Percentiles rank a stretch among this genome's conserved stretches.
Conservation (phyloP, 1,140 invertebrate genomes). For the Pseudachorutes palmiensis region DNA sequence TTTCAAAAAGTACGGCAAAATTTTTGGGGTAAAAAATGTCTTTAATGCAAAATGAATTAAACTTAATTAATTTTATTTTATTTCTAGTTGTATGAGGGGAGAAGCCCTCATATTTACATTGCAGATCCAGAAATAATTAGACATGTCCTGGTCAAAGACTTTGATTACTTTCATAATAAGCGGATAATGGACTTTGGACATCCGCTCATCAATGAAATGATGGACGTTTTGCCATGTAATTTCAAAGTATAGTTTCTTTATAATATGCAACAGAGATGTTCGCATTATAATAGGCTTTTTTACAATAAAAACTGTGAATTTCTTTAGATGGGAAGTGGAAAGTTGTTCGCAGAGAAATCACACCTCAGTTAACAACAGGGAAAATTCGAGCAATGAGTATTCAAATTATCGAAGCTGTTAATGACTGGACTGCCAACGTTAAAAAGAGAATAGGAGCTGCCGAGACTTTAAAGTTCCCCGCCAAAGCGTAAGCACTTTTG, state of each 20-base stretch:
- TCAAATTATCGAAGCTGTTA: slow-evolving; percentile 5
- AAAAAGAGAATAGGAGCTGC: background rate
- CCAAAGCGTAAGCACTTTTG: background rate
- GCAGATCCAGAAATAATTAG: slow-evolving; percentile 46
- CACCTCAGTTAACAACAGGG: slow-evolving; percentile 23
- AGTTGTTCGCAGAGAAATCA: slow-evolving; percentile 13
- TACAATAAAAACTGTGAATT: slow-evolving; percentile 45
- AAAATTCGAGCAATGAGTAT: slow-evolving; percentile 22
- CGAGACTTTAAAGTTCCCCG: background rate
- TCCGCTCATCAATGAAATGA: slow-evolving; percentile 25
- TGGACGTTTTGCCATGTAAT: slow-evolving; percentile 28
- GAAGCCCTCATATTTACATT: slow-evolving; percentile 23
- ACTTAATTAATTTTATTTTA: background rate
- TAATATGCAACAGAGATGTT: slow-evolving; percentile 1
- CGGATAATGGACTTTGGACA: slow-evolving; percentile 16
- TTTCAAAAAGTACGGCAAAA: background rate
- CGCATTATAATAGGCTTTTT: background rate
- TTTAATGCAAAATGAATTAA: background rate
- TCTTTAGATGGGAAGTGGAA: slow-evolving; percentile 43
- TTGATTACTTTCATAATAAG: slow-evolving; percentile 48
- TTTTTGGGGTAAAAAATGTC: background rate
- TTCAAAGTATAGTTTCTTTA: background rate
- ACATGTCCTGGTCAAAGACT: slow-evolving; percentile 50
- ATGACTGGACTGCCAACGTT: slow-evolving; percentile 14
- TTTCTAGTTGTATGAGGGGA: slow-evolving; percentile 23